Evolutionary conservation across 2,888 invertebrate genomes (phyloP).

Genomic region (Amphipoea oculea): DNA sequence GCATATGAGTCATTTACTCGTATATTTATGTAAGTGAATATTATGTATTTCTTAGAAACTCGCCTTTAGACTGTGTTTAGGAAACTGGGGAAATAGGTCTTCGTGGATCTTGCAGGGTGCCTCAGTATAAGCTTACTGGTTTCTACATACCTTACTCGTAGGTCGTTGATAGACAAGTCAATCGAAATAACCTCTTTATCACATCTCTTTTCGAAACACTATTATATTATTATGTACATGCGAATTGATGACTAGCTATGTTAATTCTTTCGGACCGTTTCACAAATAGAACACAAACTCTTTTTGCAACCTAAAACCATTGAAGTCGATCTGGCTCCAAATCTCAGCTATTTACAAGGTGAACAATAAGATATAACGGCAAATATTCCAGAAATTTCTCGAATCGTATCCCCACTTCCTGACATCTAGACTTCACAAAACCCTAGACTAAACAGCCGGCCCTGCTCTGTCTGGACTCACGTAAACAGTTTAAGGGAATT

Average conservation of each 20-base stretch:
- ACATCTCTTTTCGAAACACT: background rate
- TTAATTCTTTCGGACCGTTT: background rate
- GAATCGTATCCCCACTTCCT: constrained; percentile 59
- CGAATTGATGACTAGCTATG: background rate
- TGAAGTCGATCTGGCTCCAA: background rate
- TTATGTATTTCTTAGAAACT: constrained; percentile 51
- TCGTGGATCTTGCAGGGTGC: constrained; percentile 8
- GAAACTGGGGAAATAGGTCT: constrained; percentile 56
- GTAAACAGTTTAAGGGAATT: constrained; percentile 70
- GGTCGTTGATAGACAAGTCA: no score
- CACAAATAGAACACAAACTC: background rate
- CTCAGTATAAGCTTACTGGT: background rate
- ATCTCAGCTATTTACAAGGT: background rate
- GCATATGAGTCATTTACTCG: constrained; percentile 58
- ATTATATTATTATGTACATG: no score
- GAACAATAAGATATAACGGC: background rate
- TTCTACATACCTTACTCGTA: background rate
- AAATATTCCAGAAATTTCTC: constrained; percentile 30
- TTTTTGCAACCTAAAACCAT: background rate
- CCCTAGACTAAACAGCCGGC: constrained; percentile 77
- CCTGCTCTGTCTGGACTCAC: constrained; percentile 52
- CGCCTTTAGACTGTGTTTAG: constrained; percentile 26
- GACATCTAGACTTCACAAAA: constrained; percentile 73
- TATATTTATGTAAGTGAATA: constrained; percentile 50
- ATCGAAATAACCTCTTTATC: background rate